Percentiles rank a stretch among this genome's conserved stretches.
These are phyloP conservation scores for Sitophilus oryzae DNA, from an alignment of 1,140 invertebrate genomes.

Conservation along the genomic window DNA sequence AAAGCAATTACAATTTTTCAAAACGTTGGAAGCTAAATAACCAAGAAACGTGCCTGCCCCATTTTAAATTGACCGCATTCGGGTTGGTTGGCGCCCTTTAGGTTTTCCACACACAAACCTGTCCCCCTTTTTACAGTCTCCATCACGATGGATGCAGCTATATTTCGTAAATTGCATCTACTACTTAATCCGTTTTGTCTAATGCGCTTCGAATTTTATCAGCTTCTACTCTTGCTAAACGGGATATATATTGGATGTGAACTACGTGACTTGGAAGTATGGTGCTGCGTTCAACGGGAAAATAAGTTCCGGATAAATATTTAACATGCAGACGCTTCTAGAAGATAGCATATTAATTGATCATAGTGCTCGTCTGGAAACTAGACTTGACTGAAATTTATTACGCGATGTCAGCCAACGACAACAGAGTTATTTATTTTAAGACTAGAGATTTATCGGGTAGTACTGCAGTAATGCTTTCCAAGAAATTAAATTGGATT, in stretches of 20 bases:
- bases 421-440: no score
- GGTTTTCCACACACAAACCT: no score
- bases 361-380: no score
- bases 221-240: background rate
- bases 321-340: background rate
- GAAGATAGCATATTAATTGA: no score
- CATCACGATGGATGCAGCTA: background rate
- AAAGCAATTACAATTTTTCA: constrained; percentile 41
- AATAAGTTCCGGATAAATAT: background rate
- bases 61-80: constrained; percentile 17
- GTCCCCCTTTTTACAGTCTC: background rate
- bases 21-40: constrained; percentile 34
- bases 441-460: no score
- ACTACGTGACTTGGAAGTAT: background rate
- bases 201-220: background rate
- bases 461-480: no score
- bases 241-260: background rate
- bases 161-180: background rate
- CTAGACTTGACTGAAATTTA: no score
- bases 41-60: constrained; percentile 31
- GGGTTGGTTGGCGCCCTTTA: no score
- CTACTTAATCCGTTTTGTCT: background rate
- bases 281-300: background rate
- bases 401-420: no score
- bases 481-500: no score